phyloP scores from a whole-genome alignment of 2,888 invertebrate genomes.

The Sicus ferrugineus region DNA sequence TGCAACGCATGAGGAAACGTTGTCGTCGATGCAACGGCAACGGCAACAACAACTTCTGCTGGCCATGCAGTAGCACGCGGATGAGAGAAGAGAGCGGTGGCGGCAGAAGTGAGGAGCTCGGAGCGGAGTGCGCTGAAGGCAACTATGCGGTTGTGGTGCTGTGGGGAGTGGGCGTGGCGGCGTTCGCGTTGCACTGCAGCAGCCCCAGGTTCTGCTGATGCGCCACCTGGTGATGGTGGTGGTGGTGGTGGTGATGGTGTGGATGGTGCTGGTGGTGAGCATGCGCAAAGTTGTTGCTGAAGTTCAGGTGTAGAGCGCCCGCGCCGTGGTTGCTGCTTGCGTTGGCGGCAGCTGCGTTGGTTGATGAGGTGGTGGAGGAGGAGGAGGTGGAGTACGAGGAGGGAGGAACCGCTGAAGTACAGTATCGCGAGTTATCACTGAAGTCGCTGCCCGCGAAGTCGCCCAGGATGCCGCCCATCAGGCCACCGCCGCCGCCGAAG shows the following conservation, averaged over 20 bases:
- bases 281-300: constrained; percentile 56
- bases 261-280: constrained; percentile 48
- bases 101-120: constrained; percentile 38
- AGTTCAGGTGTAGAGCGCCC: constrained; percentile 59
- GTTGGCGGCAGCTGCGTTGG: constrained; percentile 33
- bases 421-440: constrained; percentile 61
- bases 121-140: constrained; percentile 47
- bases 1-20: constrained; percentile 39
- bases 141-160: constrained; percentile 34
- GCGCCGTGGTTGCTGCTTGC: constrained; percentile 50
- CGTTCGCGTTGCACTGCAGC: constrained; percentile 49
- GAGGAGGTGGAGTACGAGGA: constrained; percentile 39
- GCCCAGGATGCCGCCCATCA: constrained; percentile 60
- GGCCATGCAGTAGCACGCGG: constrained; percentile 43
- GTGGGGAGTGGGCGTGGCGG: constrained; percentile 41
- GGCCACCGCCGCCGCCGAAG: constrained; percentile 54
- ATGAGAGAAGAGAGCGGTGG: constrained; percentile 35
- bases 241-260: constrained; percentile 46
- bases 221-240: constrained; percentile 42
- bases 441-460: constrained; percentile 62
- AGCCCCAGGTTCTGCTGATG: constrained; percentile 28
- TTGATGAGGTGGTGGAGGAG: constrained; percentile 37
- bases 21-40: constrained; percentile 47
- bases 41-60: constrained; percentile 56
- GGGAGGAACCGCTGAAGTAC: constrained; percentile 57